Percentiles rank a stretch among this genome's conserved stretches.
These are phyloP conservation scores for Pinctada fucata DNA, from an alignment of 2,888 invertebrate species.

Conservation along the genomic window DNA sequence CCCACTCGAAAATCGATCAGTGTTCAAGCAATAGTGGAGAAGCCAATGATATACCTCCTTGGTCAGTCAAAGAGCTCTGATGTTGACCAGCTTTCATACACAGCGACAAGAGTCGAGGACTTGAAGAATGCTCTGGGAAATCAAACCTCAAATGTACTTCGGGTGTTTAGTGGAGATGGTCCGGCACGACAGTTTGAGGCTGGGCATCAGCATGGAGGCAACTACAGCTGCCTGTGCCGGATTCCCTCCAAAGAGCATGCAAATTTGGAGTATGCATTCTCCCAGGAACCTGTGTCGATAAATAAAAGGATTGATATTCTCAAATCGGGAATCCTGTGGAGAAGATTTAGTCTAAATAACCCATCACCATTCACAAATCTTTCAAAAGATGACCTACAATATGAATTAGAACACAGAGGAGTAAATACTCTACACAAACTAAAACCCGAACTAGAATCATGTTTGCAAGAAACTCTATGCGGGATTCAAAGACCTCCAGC, in stretches of 20 bases:
- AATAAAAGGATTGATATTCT: constrained; percentile 4
- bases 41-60: constrained; percentile 15
- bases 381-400: constrained; percentile 5
- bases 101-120: constrained; percentile 20
- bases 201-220: constrained; percentile 39
- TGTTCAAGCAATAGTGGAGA: too few species aligned
- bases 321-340: constrained; percentile 2
- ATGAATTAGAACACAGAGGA: constrained; percentile 20
- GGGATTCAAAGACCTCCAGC: constrained; percentile 23
- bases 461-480: not conserved
- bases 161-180: constrained; percentile 32
- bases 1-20: too few species aligned
- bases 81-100: constrained; percentile 31
- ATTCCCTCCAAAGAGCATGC: not conserved
- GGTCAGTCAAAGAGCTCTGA: constrained; percentile 16
- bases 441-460: not conserved
- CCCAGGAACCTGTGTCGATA: not conserved
- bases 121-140: not conserved
- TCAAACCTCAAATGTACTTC: not conserved
- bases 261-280: constrained; percentile 6
- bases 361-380: not conserved
- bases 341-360: not conserved
- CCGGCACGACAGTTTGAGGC: constrained; percentile 33
- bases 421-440: constrained; percentile 3
- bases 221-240: constrained; percentile 20